Evolutionary conservation across 2,888 invertebrate species (phyloP).

Genomic region (Hetaerina titia): DNA sequence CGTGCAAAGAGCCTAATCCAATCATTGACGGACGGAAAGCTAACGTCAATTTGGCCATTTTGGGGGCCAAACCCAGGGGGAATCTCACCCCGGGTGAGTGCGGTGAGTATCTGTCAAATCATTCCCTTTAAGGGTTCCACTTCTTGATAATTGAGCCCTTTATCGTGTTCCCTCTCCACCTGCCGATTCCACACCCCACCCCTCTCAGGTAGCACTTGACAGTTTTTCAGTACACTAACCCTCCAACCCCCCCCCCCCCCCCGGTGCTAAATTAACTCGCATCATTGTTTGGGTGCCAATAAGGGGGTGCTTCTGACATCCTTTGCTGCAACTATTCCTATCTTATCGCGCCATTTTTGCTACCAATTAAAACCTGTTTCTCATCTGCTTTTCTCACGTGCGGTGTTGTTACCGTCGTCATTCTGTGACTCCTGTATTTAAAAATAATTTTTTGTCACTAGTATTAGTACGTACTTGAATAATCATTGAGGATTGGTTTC

Average conservation of each 20-base stretch:
- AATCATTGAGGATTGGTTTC: too few species aligned
- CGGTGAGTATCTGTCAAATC: conserved; percentile 40
- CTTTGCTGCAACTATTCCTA: too few species aligned
- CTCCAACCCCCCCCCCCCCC: background rate
- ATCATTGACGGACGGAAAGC: conserved; percentile 99
- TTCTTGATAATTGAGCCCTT: background rate
- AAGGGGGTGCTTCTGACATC: too few species aligned
- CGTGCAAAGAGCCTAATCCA: conserved; percentile 98
- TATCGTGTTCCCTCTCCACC: background rate
- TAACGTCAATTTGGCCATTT: conserved; percentile 97
- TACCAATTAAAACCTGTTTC: too few species aligned
- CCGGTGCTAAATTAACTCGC: background rate
- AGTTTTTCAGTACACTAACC: background rate
- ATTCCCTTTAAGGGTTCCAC: background rate
- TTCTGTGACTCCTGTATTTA: too few species aligned
- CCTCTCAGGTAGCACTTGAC: background rate
- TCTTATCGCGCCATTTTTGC: too few species aligned
- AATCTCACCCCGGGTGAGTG: conserved; percentile 89
- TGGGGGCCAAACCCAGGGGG: conserved; percentile 97
- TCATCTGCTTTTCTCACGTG: too few species aligned
- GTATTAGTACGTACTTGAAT: too few species aligned
- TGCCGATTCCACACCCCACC: background rate
- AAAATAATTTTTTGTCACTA: too few species aligned
- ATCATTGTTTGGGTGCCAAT: background rate
- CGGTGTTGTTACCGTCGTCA: too few species aligned